Base-by-base conservation (phyloP, 53 echinoderm and acorn worm genomes). In the Echinarachnius parma region DNA sequence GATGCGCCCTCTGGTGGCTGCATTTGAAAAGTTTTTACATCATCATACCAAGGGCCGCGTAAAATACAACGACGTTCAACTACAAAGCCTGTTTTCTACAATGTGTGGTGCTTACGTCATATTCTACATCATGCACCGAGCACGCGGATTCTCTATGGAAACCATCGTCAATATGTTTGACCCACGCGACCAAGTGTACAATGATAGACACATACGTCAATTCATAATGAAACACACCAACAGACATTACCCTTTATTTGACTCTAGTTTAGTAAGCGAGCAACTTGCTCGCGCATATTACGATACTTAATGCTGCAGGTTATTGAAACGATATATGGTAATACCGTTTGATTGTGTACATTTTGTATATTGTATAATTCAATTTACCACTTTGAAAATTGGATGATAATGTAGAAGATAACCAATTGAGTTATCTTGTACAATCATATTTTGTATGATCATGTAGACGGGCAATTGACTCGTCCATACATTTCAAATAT, bases 161-260 rank as follows among this genome's bases (percentile, higher is more conserved):
- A 54, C 54, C 25, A 54, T 54, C 54, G 18, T 54, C 54, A 54
- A 23, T 28, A 54, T 54, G 54, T 54, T 54, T 28, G 54, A 54
- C 28, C 25, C 28, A 3, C 23, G 28, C 5, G 54, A 54, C 54
- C 23, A 21, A 42, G 42, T 8, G 8, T 42, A 42, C 42, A 42
- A 42, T 14, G 42, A 42, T 14, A 8, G 42, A 9, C 54, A 54
- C 54, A 28, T 54, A 26, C 54, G 28, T 9, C 54, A 54, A 18
- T 54, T 54, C 18, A 28, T 54, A 28, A 54, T 1, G 3, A 54
- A 54, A 18, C 54, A 23, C 28, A 54, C 54, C 54, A 54, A 54
- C 28, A 24, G 54, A 21, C 54, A 54, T 7, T 28, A 54, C 54
- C 54, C 54, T 24, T 26, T 54, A 28, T 21, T 54, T 5, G 24